These are phyloP conservation scores for Augiades crinisus DNA, from an alignment of 2,888 invertebrate genomes.

Conservation along the genomic window DNA sequence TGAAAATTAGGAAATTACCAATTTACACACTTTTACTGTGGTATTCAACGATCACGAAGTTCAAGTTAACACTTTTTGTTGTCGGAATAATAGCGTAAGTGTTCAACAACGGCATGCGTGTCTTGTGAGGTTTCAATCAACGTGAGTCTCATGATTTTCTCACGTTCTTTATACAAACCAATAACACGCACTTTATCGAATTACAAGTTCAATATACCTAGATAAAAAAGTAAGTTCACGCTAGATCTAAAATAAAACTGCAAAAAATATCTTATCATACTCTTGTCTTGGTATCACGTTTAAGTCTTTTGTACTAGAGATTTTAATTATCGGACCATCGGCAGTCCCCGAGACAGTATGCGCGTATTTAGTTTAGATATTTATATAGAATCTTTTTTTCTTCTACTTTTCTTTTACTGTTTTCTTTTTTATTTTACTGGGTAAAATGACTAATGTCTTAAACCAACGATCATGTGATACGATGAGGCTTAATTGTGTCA, in stretches of 20 bases:
- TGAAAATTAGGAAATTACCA: slow-evolving; percentile 57
- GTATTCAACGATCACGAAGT: slow-evolving; percentile 67
- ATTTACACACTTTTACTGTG: slow-evolving; percentile 61
- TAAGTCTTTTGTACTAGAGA: slow-evolving; percentile 15
- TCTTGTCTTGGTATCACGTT: not conserved
- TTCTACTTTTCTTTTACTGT: too few relatives aligned
- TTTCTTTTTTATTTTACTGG: too few relatives aligned
- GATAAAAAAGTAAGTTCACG: too few relatives aligned
- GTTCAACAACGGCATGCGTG: slow-evolving; percentile 21
- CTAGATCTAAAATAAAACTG: not conserved
- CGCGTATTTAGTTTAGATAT: not conserved
- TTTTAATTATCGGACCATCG: not conserved
- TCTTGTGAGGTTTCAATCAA: slow-evolving; percentile 14
- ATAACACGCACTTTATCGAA: not conserved
- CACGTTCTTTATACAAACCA: not conserved
- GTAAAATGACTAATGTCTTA: too few relatives aligned
- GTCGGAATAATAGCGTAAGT: slow-evolving; percentile 38
- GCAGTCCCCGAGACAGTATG: too few relatives aligned
- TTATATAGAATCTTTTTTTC: too few relatives aligned
- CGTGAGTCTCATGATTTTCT: slow-evolving; percentile 18
- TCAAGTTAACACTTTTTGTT: slow-evolving; percentile 65
- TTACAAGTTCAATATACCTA: not conserved
- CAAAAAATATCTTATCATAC: not conserved
- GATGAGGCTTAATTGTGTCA: too few relatives aligned
- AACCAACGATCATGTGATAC: too few relatives aligned